These are phyloP conservation scores for Geophilus truncorum DNA, from an alignment of 2,888 invertebrate genomes.

Conservation along the genomic window DNA sequence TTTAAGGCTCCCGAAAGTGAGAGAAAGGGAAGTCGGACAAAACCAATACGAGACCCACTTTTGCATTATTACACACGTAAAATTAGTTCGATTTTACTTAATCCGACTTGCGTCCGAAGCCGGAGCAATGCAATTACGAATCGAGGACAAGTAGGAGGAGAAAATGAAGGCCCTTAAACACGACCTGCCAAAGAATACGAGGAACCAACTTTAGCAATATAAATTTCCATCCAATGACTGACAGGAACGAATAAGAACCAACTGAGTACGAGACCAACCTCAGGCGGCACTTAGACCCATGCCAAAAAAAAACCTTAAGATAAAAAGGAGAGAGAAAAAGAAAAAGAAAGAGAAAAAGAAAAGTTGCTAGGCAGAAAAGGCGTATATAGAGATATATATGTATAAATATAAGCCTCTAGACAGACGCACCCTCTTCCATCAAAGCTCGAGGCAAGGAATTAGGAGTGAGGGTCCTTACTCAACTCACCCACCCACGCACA, in stretches of 20 bases:
- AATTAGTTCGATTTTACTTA: background rate
- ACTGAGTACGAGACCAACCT: slow-evolving; percentile 6
- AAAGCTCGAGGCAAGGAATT: slow-evolving; percentile 20
- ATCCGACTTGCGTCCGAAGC: background rate
- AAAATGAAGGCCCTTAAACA: background rate
- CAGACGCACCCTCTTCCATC: slow-evolving; percentile 20
- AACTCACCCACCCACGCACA: slow-evolving; percentile 20
- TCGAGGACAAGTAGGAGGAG: background rate
- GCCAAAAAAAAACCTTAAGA: background rate
- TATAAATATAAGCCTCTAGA: slow-evolving; percentile 7
- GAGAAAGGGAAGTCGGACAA: slow-evolving; percentile 3
- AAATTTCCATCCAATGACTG: slow-evolving; percentile 1
- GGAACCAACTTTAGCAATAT: background rate
- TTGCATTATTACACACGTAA: background rate
- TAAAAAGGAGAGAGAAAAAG: background rate
- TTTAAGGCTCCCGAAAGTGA: background rate
- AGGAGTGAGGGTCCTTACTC: slow-evolving; percentile 20
- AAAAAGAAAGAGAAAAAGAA: background rate
- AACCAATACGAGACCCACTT: background rate
- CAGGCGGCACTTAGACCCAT: slow-evolving; percentile 12
- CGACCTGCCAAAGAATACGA: background rate
- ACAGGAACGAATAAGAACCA: background rate
- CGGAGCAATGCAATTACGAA: background rate
- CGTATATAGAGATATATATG: slow-evolving; percentile 20
- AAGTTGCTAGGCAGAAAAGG: slow-evolving; percentile 8